Evolutionary conservation across 2,797 vertebrate genomes (phyloP).

Genomic region (Mormyrus proboscirostris): DNA sequence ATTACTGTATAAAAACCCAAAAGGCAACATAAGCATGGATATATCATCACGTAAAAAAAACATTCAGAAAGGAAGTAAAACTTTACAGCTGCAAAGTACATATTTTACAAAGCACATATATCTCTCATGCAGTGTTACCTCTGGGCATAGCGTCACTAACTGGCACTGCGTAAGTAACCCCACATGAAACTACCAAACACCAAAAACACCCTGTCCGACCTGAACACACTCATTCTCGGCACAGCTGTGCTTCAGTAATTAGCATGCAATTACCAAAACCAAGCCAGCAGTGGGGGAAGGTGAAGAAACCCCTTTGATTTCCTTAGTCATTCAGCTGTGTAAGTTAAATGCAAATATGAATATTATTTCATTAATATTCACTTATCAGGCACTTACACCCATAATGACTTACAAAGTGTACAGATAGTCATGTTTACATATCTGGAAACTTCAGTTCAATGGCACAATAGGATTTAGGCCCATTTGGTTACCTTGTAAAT

Average conservation of each 20-base stretch:
- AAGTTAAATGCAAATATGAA: background rate
- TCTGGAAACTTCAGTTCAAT: background rate
- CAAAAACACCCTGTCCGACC: background rate
- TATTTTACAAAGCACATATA: background rate
- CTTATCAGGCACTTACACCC: background rate
- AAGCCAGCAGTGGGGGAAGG: background rate
- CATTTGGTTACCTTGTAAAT: background rate
- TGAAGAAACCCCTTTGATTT: background rate
- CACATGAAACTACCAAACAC: background rate
- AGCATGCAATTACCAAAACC: background rate
- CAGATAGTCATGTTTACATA: background rate
- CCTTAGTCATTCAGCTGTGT: slow-evolving; percentile 4
- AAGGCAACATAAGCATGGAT: background rate
- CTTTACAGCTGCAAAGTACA: background rate
- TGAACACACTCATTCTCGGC: background rate
- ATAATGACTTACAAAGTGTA: background rate
- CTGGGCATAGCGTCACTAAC: background rate
- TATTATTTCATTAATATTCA: background rate
- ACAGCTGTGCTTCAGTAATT: slow-evolving; percentile 6
- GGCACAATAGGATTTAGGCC: background rate
- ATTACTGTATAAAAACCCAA: background rate
- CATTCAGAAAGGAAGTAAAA: background rate
- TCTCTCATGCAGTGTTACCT: background rate
- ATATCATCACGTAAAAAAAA: background rate
- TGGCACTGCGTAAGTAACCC: background rate